Evolutionary conservation across 2,888 invertebrate species (phyloP).

Genomic region (Tryphoninae sp.): DNA sequence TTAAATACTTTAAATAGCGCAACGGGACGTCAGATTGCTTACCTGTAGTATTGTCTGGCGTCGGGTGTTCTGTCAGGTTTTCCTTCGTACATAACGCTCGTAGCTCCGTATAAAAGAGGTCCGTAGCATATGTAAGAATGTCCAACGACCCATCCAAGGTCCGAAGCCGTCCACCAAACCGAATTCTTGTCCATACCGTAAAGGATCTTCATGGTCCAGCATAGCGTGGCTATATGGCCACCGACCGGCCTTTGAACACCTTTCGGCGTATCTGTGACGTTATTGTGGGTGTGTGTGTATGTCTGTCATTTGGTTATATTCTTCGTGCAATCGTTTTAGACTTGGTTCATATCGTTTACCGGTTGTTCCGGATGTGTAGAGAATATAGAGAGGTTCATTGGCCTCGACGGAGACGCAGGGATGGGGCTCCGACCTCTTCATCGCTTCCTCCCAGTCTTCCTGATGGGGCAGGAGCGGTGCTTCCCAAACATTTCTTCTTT

Average conservation of each 20-base stretch:
- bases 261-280: conserved; percentile 84
- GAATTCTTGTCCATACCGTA: conserved; percentile 91
- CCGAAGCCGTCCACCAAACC: conserved; percentile 96
- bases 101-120: conserved; percentile 91
- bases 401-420: conserved; percentile 94
- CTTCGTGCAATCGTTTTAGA: background rate
- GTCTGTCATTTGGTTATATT: background rate
- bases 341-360: conserved; percentile 79
- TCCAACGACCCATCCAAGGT: conserved; percentile 96
- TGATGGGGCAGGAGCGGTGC: conserved; percentile 86
- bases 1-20: no score
- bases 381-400: conserved; percentile 94
- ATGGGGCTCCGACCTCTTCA: conserved; percentile 86
- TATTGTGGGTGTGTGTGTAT: background rate
- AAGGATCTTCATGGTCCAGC: conserved; percentile 92
- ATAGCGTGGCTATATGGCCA: conserved; percentile 92
- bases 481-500: conserved; percentile 87
- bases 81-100: conserved; percentile 93
- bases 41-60: conserved; percentile 95
- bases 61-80: conserved; percentile 98
- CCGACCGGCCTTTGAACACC: conserved; percentile 95
- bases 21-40: background rate
- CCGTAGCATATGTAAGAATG: conserved; percentile 97
- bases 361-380: conserved; percentile 96
- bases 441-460: conserved; percentile 89